Base-by-base conservation (phyloP, 2,113 vertebrate species). In the Solea senegalensis region DNA sequence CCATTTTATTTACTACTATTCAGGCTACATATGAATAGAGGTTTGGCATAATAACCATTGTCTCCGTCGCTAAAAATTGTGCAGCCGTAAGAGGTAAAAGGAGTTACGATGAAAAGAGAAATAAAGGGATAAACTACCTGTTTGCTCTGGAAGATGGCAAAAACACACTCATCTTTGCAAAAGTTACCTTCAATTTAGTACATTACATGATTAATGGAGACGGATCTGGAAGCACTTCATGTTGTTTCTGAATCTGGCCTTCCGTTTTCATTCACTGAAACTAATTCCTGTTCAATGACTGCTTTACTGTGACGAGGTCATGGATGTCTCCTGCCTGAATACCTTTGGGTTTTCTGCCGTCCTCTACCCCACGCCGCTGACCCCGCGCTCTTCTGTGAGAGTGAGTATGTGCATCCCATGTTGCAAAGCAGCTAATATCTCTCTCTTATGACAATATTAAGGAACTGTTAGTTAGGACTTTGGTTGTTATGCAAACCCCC, bases 381-480 rank as follows among this genome's bases (percentile, higher is more conserved):
- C 34, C 76, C 40, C 62, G 21, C 49, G 1, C 52, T 60, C 48
- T 1, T 21, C 54, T 45, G 26, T 5, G 5, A 10, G 15, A 12
- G 45, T 12, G 12, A 5, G 12, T 46, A 12, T 46, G 43, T 28
- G n/a, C 72, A 41, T 49, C 72, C 71, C 50, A 4, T 67, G 46
- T 65, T 64, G 49, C 9, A 6, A 61, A 49, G 75, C 48, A 66
- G 59, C 40, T 2, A 71, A 69, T 44, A 28, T 67, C 56, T 68
- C 45, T 51, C 87, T 61, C 13, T 81, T 70, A 66, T 56, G 51
- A 51, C 28, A 61, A 86, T 76, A 89, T 90, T 92, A 88, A 85
- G 93, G 95, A 94, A 86, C 89, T 90, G 91, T 94, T 93, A 93
- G 88, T 92, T 92, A 75, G 82, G 85, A 89, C 78, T 57, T 95